Evolutionary conservation across 2,797 vertebrate genomes (phyloP), one percentile per base, ranked within the genome.

Genomic region (Gorsachius magnificus): DNA sequence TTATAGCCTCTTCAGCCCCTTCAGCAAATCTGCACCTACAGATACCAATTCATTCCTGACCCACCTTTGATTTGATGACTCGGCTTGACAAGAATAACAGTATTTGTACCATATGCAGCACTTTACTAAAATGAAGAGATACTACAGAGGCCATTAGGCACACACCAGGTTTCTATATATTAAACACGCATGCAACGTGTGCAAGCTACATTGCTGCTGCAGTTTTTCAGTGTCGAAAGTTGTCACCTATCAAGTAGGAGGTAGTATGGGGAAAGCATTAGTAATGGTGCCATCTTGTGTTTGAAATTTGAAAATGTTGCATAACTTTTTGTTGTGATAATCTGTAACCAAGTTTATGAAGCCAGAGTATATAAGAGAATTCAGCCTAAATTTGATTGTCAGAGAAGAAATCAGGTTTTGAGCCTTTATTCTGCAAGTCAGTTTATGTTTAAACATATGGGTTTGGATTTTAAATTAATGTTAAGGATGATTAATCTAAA

Each of bases 231-330:
- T 4, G 38, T 65, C n/a, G 57, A 35, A 83, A 76, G 16, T 16
- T 45, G 38, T 51, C 64, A 12, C 2, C 2, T n/a, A 56, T 14
- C 24, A 13, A 83, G 76, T 6, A 10, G 36, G 19, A 31, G n/a
- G 53, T 46, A 69, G 83, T 48, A 65, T 2, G 36, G 54, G 87
- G 88, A 97, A 98, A 98, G 48, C 60, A 79, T 93, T 98, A 93
- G 89, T 97, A 94, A 98, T 91, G 94, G 96, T 97, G 98, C 98
- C 98, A 98, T 91, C 98, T 97, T 97, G 98, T 98, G 98, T 95
- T 93, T 87, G 51, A 96, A 92, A 85, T 68, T 61, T 38, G 94
- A 93, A 96, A 97, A 70, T 20, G 63, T 50, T 36, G 28, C 11
- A 11, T 65, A 82, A 51, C 7, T 51, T 53, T 60, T 56, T 2